Percentiles rank a stretch among this genome's conserved stretches.
These are phyloP conservation scores for Acipenser transmontanus DNA, from an alignment of 2,797 vertebrate species.

Conservation along the genomic window DNA sequence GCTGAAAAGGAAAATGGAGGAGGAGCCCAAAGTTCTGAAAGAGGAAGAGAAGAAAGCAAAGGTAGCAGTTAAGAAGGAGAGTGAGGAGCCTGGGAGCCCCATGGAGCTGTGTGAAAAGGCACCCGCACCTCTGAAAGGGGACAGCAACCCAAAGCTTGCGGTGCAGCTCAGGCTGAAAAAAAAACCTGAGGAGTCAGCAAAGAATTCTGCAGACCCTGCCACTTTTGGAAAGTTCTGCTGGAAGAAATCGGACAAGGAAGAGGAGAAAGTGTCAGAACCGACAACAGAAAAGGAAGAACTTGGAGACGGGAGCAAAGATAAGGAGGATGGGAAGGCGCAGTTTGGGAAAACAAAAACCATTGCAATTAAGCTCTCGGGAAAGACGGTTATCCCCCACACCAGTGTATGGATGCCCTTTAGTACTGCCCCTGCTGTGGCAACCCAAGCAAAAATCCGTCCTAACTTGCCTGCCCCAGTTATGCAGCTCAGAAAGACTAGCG, in stretches of 20 bases:
- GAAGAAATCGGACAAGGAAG: slow-evolving; percentile 74
- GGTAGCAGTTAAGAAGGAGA: slow-evolving; percentile 45
- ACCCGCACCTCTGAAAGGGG: slow-evolving; percentile 48
- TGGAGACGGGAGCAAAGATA: slow-evolving; percentile 49
- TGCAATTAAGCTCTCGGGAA: slow-evolving; percentile 75
- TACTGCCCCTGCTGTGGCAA: slow-evolving; percentile 31
- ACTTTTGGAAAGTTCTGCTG: slow-evolving; percentile 84
- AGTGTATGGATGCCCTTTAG: slow-evolving; percentile 60
- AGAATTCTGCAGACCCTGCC: slow-evolving; percentile 33
- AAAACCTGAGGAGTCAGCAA: slow-evolving; percentile 51
- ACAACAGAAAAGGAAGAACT: slow-evolving; percentile 49
- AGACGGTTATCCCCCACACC: slow-evolving; percentile 56
- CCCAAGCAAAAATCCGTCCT: slow-evolving; percentile 70
- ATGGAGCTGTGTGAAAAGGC: slow-evolving; percentile 49
- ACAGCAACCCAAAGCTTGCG: slow-evolving; percentile 62
- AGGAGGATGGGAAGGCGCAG: slow-evolving; percentile 58
- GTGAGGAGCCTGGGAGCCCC: slow-evolving; percentile 31
- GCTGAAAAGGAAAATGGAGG: slow-evolving; percentile 74
- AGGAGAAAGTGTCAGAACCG: slow-evolving; percentile 64
- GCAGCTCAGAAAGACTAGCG: slow-evolving; percentile 58
- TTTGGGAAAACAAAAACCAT: slow-evolving; percentile 79
- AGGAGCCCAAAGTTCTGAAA: slow-evolving; percentile 46
- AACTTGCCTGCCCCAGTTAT: slow-evolving; percentile 71
- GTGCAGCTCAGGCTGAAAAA: slow-evolving; percentile 69
- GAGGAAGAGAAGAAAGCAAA: slow-evolving; percentile 57